Base-by-base conservation (phyloP, 2,888 invertebrate genomes). In the Pyrrhosoma nymphula region DNA sequence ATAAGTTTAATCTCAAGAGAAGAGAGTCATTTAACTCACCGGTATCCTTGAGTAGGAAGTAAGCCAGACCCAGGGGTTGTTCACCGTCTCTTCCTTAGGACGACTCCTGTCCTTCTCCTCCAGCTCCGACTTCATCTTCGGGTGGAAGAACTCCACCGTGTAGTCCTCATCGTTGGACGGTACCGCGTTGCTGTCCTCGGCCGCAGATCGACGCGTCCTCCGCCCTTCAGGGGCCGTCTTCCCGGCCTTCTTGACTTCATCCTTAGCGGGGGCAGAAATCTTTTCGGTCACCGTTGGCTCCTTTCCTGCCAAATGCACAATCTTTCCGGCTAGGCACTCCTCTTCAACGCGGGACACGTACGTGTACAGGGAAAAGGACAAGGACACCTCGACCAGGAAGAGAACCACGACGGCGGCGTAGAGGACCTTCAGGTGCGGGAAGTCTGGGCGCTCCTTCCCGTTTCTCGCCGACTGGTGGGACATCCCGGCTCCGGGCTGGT, bases 51-150 rank as follows among this genome's bases (percentile, higher is more conserved):
- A 95, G 56, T 95, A 95, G 0, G 95, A 95, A 18, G 95, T 95
- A 8, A 95, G 91, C 90, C 91, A 95, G 82, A 95, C 91, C 95
- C 95, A 95, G 12, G 95, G 95, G 91, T 95, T 95, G 95, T 75
- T 91, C 55, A 69, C 95, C 69, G 47, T 20, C n/a, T 93, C 93
- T 16, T 47, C 93, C n/a, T 93, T 93, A 16, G 93, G 69, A 18
- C 93, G 63, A 26, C 69, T 26, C 60, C 93, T 93, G 75, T 93
- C 93, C 93, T 93, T 93, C 75, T 93, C 93, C 75, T 93, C 93
- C 93, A 93, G 47, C 93, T 93, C 93, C 47, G 93, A 35, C 93
- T 93, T 93, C 63, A 93, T 47, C 93, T 93, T 93, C 47, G 93
- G 93, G 69, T 93, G 69, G 69, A 93, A 93, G 47, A 93, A 93